These are phyloP conservation scores for Calliphora vomitoria DNA, from an alignment of 2,888 invertebrate genomes.

Conservation along the genomic window DNA sequence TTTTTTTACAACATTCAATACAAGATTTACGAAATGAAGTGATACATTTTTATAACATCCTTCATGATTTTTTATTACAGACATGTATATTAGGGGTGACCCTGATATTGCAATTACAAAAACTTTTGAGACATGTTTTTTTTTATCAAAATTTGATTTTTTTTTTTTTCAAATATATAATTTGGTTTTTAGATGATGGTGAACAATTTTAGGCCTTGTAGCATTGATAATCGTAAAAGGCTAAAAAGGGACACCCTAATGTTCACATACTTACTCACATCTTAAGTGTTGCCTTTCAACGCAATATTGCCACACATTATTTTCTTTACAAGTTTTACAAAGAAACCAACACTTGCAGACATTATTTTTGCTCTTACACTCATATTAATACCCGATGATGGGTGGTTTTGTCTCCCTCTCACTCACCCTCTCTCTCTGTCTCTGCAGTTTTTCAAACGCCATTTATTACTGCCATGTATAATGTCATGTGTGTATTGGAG, in stretches of 20 bases:
- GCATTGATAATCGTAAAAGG: no score
- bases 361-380: not conserved
- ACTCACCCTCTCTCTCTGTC: not conserved
- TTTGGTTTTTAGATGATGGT: no score
- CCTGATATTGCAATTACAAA: no score
- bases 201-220: no score
- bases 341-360: slow-evolving; percentile 46
- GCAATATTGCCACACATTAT: slow-evolving; percentile 23
- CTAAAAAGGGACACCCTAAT: no score
- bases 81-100: not conserved
- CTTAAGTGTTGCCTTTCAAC: slow-evolving; percentile 36
- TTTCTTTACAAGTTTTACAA: slow-evolving; percentile 36
- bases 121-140: no score
- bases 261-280: not conserved
- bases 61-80: slow-evolving; percentile 8
- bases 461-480: slow-evolving; percentile 61
- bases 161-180: no score
- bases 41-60: slow-evolving; percentile 26
- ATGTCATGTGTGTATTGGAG: not conserved
- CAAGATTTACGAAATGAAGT: slow-evolving; percentile 26
- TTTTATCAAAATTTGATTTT: no score
- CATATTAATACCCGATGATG: slow-evolving; percentile 1
- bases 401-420: not conserved
- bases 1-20: slow-evolving; percentile 17
- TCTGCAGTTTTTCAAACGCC: slow-evolving; percentile 22